phyloP scores from a whole-genome alignment of 2,888 invertebrate species.

The Nomada goodeniana region DNA sequence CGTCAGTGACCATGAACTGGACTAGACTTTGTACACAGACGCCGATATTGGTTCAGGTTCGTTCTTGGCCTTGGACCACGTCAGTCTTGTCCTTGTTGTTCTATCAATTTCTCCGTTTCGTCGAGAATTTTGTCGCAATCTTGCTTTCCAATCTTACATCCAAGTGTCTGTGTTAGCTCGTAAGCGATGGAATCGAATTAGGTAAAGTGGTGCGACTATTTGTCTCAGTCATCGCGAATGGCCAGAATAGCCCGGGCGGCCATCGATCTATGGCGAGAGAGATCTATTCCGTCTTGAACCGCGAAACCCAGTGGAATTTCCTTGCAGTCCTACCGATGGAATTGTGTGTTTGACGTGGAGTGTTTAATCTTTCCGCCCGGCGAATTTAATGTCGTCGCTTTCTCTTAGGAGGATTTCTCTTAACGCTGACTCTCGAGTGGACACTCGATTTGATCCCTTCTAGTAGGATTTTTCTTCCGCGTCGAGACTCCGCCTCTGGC shows the following conservation, averaged over 20 bases:
- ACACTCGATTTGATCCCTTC: conserved; percentile 39
- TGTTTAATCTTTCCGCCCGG: conserved; percentile 49
- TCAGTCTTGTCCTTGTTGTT: too few relatives aligned
- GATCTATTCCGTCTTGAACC: conserved; percentile 12
- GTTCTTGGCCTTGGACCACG: too few relatives aligned
- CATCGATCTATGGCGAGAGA: conserved; percentile 13
- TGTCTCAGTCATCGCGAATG: neutral
- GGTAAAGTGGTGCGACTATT: neutral
- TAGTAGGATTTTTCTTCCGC: conserved; percentile 13
- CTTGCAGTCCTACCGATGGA: conserved; percentile 32
- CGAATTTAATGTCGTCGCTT: conserved; percentile 41
- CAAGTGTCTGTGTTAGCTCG: neutral
- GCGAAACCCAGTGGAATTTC: conserved; percentile 21
- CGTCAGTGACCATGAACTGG: too few relatives aligned
- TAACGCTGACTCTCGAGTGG: conserved; percentile 29
- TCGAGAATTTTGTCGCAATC: too few relatives aligned
- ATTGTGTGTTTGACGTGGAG: conserved; percentile 50
- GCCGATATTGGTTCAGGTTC: too few relatives aligned
- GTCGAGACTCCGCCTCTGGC: neutral
- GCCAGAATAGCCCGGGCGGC: neutral
- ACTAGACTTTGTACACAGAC: too few relatives aligned
- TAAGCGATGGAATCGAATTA: neutral
- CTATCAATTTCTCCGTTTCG: too few relatives aligned
- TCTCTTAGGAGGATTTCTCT: conserved; percentile 19
- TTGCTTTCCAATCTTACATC: too few relatives aligned